Conservation (phyloP, 1,140 invertebrate species). For the Drosophila varians region DNA sequence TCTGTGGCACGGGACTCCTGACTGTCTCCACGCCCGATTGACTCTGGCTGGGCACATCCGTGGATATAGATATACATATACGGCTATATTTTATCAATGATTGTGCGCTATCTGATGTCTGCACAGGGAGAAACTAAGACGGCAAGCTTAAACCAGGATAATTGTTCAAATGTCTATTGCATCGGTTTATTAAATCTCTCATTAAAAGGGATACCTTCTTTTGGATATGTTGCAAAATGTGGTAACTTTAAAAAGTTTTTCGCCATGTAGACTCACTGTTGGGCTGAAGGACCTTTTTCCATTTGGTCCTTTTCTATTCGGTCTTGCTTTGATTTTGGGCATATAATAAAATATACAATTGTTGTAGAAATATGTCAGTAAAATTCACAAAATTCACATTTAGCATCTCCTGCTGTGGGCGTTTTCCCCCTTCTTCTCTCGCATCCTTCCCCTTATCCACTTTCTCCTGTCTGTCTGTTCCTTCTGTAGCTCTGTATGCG, state of each 20-base stretch:
- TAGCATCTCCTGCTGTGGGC: constrained; percentile 68
- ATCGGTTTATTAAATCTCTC: too few species aligned
- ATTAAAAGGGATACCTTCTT: too few species aligned
- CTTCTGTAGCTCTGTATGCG: constrained; percentile 36
- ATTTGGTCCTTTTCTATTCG: constrained; percentile 17
- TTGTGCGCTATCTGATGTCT: constrained; percentile 31
- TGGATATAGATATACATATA: not conserved
- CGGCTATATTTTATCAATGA: constrained; percentile 16
- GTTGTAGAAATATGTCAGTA: constrained; percentile 79
- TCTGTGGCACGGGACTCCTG: constrained; percentile 39
- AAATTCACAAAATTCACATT: constrained; percentile 79
- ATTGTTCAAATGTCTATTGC: too few species aligned
- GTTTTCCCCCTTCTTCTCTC: constrained; percentile 1
- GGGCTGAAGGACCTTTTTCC: not conserved
- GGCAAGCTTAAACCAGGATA: too few species aligned
- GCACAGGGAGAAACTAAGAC: constrained; percentile 9
- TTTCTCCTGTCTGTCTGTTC: constrained; percentile 4
- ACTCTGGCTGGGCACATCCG: constrained; percentile 24
- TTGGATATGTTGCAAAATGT: too few species aligned
- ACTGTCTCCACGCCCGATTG: constrained; percentile 55
- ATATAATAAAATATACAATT: constrained; percentile 79
- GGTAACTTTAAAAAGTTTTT: too few species aligned
- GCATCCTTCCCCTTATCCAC: not conserved
- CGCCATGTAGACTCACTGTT: constrained; percentile 25
- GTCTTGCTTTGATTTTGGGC: constrained; percentile 66